Conservation (phyloP, 2,113 vertebrate genomes). For the Xiphophorus maculatus region DNA sequence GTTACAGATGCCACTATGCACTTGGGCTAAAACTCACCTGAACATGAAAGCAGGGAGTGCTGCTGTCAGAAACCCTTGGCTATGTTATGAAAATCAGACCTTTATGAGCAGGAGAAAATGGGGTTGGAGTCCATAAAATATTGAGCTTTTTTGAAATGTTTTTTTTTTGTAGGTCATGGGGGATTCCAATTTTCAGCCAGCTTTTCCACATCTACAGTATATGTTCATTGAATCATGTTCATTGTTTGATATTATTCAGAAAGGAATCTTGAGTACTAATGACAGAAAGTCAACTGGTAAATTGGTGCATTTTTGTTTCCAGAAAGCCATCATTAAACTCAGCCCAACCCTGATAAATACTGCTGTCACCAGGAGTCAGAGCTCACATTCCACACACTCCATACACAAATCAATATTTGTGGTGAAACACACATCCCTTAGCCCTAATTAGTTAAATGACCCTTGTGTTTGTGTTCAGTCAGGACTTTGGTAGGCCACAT, state of each 20-base stretch:
- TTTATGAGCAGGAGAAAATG: neutral
- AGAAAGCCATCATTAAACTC: neutral
- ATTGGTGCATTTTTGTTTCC: neutral
- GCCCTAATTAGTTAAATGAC: slow-evolving; percentile 1
- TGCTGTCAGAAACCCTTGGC: neutral
- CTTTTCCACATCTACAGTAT: neutral
- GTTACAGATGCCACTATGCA: too few relatives aligned
- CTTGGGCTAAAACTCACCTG: neutral
- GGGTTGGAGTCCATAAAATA: neutral
- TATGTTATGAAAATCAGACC: neutral
- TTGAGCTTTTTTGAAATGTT: neutral
- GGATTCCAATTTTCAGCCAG: neutral
- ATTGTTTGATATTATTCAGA: neutral
- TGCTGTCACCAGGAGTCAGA: neutral
- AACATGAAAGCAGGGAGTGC: neutral
- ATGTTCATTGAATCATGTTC: neutral
- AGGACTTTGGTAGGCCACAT: neutral
- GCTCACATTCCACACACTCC: neutral
- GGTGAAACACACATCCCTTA: neutral
- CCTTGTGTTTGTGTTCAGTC: neutral
- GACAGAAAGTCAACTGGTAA: too few relatives aligned
- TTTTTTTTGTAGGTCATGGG: neutral
- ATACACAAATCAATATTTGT: slow-evolving; percentile 2
- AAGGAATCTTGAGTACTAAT: neutral
- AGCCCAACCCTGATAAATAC: neutral